Evolutionary conservation across 2,113 vertebrate species (phyloP).

Genomic region (Origma solitaria): DNA sequence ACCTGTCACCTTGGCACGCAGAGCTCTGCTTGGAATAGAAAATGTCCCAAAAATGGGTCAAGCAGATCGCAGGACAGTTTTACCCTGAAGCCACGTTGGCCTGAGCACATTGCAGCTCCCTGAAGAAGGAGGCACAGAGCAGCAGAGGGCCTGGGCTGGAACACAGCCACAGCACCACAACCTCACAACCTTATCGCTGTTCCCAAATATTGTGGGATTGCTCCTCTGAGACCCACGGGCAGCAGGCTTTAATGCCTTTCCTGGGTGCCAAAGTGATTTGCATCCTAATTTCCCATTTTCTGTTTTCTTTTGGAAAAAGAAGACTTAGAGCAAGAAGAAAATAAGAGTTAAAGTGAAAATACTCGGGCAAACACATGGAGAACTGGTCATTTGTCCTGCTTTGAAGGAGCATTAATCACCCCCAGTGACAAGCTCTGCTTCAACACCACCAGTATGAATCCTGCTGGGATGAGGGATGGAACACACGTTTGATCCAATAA

Average conservation of each 20-base stretch:
- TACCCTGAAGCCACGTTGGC: not conserved
- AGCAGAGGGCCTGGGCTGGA: not conserved
- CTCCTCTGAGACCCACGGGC: not conserved
- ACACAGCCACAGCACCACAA: not conserved
- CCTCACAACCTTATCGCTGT: not conserved
- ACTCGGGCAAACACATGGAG: not conserved
- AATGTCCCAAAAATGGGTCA: not conserved
- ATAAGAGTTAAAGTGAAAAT: not conserved
- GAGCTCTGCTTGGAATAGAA: not conserved
- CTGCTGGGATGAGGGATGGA: not conserved
- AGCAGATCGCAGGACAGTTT: not conserved
- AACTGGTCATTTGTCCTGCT: constrained; percentile 5
- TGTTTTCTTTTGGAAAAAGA: not conserved
- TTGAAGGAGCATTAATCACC: constrained; percentile 27
- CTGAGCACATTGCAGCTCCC: not conserved
- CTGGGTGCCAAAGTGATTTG: not conserved
- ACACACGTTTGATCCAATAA: not conserved
- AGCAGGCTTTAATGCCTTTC: not conserved
- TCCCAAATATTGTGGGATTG: not conserved
- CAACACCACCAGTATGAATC: not conserved
- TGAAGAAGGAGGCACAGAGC: not conserved
- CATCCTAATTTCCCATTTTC: not conserved
- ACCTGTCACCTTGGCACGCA: not conserved
- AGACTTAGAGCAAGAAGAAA: not conserved
- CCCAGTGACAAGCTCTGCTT: not conserved